phyloP scores from a whole-genome alignment of 2,113 vertebrate species.

The Thamnaconus septentrionalis region DNA sequence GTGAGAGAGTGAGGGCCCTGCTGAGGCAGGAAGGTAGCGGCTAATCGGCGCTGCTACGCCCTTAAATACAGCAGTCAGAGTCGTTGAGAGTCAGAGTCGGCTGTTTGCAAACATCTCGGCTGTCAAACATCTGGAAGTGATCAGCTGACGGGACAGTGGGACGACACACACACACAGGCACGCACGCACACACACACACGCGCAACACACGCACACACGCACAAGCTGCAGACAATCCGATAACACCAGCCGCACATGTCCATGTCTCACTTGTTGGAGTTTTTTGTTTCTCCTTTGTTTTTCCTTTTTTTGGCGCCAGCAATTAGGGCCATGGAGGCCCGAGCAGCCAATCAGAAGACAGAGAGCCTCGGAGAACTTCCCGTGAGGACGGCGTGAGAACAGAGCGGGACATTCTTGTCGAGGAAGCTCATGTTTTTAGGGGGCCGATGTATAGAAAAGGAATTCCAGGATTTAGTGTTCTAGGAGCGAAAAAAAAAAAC shows the following conservation, averaged over 20 bases:
- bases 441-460: conserved; percentile 6
- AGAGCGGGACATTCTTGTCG: conserved; percentile 7
- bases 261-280: conserved; percentile 35
- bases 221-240: conserved; percentile 6
- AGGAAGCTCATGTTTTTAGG: conserved; percentile 23
- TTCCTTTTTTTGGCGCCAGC: neutral
- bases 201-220: too few relatives aligned
- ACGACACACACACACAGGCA: neutral
- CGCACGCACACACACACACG: too few relatives aligned
- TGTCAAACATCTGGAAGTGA: conserved; percentile 71
- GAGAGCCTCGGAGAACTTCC: conserved; percentile 32
- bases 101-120: conserved; percentile 49
- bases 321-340: conserved; percentile 40
- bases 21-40: too few relatives aligned
- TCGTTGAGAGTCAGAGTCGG: neutral
- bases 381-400: conserved; percentile 18
- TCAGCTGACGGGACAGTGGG: conserved; percentile 39
- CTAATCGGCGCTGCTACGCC: neutral
- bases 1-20: too few relatives aligned
- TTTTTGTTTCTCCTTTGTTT: neutral
- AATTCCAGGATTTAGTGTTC: too few relatives aligned
- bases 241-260: conserved; percentile 41
- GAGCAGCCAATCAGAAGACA: conserved; percentile 10
- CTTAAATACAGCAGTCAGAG: conserved; percentile 1
- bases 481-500: too few relatives aligned